phyloP scores from a whole-genome alignment of 2,113 vertebrate species.

The Lophochroa leadbeateri region DNA sequence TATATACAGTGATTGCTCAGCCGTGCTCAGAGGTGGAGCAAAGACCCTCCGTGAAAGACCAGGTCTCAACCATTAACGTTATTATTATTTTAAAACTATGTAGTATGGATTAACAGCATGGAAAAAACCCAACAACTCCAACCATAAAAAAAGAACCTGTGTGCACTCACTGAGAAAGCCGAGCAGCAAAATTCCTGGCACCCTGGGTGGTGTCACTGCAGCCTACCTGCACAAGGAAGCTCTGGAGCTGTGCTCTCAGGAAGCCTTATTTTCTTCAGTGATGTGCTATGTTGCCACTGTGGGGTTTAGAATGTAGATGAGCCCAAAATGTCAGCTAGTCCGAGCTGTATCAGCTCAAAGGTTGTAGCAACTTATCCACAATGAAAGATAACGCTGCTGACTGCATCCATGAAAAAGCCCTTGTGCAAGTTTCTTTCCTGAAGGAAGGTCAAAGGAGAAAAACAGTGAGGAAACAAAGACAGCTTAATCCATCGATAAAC shows the following conservation, averaged over 20 bases:
- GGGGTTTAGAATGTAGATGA: not conserved
- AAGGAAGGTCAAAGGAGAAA: not conserved
- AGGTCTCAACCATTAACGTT: not conserved
- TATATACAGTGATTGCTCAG: not conserved
- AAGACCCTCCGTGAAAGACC: not conserved
- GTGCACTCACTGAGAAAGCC: not conserved
- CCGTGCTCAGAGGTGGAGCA: not conserved
- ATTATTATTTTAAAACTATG: not conserved
- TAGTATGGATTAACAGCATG: not conserved
- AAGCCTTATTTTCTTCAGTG: not conserved
- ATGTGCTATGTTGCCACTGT: rapidly evolving
- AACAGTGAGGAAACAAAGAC: not conserved
- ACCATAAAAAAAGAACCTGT: not conserved
- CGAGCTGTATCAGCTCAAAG: not conserved
- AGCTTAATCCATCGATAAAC: not conserved
- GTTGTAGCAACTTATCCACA: not conserved
- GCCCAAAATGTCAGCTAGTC: not conserved
- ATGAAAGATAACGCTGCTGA: not conserved
- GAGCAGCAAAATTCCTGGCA: not conserved
- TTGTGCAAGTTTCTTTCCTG: not conserved
- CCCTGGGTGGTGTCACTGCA: not conserved
- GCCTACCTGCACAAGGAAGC: not conserved
- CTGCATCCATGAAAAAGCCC: not conserved
- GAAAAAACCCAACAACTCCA: not conserved
- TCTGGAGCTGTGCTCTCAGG: not conserved